phyloP scores from a whole-genome alignment of 2,888 invertebrate species.

The Oithona nana region DNA sequence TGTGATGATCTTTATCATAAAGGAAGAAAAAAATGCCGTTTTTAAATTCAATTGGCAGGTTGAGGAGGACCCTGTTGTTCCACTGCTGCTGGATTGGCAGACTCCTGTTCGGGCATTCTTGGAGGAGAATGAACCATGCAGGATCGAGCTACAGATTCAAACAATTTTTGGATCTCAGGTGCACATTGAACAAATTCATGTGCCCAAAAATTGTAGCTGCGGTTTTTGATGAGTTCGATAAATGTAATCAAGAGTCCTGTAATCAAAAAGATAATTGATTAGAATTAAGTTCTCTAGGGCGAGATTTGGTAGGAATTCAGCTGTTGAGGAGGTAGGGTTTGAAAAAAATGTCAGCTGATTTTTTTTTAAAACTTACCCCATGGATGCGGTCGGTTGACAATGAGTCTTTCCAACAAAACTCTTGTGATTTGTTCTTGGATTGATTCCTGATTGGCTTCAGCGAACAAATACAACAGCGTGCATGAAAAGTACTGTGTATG shows the following conservation, averaged over 20 bases:
- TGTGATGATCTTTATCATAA: no score
- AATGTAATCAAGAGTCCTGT: slow-evolving; percentile 68
- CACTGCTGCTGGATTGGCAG: no score
- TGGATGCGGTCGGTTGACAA: slow-evolving; percentile 95
- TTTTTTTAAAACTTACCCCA: slow-evolving; percentile 68
- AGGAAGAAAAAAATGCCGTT: no score
- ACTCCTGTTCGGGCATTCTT: not conserved
- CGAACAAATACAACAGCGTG: slow-evolving; percentile 85
- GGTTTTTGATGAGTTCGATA: slow-evolving; percentile 96
- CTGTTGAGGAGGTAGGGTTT: no score
- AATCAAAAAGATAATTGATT: not conserved
- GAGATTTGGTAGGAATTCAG: no score
- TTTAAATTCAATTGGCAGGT: no score
- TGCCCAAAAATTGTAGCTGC: slow-evolving; percentile 93
- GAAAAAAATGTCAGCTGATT: no score
- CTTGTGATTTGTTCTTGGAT: slow-evolving; percentile 96
- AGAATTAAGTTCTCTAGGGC: not conserved
- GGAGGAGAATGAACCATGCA: slow-evolving; percentile 46
- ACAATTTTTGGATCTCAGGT: slow-evolving; percentile 86
- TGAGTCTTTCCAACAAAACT: slow-evolving; percentile 83
- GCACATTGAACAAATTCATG: slow-evolving; percentile 99
- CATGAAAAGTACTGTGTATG: slow-evolving; percentile 99
- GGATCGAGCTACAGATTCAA: slow-evolving; percentile 67
- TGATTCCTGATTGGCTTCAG: slow-evolving; percentile 88
- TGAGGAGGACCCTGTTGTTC: no score